Evolutionary conservation across 2,797 vertebrate species (phyloP), one percentile per base, ranked within the genome.

Genomic region (Garrulus glandarius): DNA sequence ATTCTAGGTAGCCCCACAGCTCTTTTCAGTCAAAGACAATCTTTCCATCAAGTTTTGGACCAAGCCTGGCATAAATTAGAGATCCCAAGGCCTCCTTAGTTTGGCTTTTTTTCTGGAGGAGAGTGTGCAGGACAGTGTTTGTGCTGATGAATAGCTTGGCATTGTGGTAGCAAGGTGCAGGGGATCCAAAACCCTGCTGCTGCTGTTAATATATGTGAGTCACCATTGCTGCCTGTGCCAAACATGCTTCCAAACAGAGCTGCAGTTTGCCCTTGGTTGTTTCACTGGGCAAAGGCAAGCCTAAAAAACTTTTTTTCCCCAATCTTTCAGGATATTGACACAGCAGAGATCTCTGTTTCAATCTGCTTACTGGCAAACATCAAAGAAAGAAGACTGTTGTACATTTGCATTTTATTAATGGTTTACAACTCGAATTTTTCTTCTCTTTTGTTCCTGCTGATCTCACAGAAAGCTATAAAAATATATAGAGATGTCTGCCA

Each of bases 201-300:
- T 96, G 94, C 77, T 93, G 84, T 84, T 88, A 88, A 79, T 92
- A 84, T 18, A 63, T 39, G 68, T 95, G 96, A 95, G 94, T 97
- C 96, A 94, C 93, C 56, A 74, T n/a, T 11, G 34, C 85, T 87
- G 41, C 2, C 32, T 43, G 74, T 34, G 94, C 95, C 96, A 95
- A 94, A 84, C 89, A 44, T 89, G 86, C 85, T 57, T 79, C 94
- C 93, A 94, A 95, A 88, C 0, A 1, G 56, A 90, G 92, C 59
- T 91, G 89, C 87, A 93, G 80, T 82, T 93, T 96, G 96, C 92
- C 95, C 96, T 96, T 94, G 87, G 55, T 32, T 74, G 41, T 79
- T 89, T 36, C 56, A 36, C 20, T 55, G 80, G 83, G 77, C 67
- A 96, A 90, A 96, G 83, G 27, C 43, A 93, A 92, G 34, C 43